Evolutionary conservation across 2,113 vertebrate species (phyloP).

Genomic region (Erythrocercus mccallii): DNA sequence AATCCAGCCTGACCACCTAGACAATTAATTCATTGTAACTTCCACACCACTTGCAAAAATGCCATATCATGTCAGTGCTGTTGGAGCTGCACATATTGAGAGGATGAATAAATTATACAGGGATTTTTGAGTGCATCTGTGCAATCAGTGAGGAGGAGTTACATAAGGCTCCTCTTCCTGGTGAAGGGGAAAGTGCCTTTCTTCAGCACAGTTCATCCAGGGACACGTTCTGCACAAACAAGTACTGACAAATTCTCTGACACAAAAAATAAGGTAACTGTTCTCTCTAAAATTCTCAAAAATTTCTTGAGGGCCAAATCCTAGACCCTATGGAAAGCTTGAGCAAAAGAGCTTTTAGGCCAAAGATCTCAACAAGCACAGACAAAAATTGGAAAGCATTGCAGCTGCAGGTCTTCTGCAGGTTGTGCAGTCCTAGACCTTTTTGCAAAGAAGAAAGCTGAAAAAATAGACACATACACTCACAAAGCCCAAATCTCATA

Average conservation of each 20-base stretch:
- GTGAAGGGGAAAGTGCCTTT: not conserved
- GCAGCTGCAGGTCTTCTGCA: not conserved
- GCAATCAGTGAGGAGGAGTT: slow-evolving; percentile 26
- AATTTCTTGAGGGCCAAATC: not conserved
- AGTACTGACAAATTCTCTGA: not conserved
- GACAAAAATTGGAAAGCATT: not conserved
- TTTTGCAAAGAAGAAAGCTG: not conserved
- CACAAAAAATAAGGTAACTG: not conserved
- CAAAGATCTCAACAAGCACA: not conserved
- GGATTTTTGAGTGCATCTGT: slow-evolving; percentile 20
- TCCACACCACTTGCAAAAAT: not conserved
- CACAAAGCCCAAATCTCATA: not conserved
- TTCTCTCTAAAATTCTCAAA: not conserved
- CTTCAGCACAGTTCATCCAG: not conserved
- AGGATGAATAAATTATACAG: slow-evolving; percentile 32
- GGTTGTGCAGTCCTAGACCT: not conserved
- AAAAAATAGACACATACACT: not conserved
- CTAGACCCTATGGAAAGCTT: not conserved
- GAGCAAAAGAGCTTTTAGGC: not conserved
- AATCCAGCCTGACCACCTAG: not conserved
- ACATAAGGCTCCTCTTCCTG: slow-evolving; percentile 1
- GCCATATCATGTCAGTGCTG: not conserved
- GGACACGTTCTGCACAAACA: not conserved
- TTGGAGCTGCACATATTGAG: not conserved
- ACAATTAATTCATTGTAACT: not conserved